Conservation (phyloP, 1,140 invertebrate species). For the Liolophura sinensis region DNA sequence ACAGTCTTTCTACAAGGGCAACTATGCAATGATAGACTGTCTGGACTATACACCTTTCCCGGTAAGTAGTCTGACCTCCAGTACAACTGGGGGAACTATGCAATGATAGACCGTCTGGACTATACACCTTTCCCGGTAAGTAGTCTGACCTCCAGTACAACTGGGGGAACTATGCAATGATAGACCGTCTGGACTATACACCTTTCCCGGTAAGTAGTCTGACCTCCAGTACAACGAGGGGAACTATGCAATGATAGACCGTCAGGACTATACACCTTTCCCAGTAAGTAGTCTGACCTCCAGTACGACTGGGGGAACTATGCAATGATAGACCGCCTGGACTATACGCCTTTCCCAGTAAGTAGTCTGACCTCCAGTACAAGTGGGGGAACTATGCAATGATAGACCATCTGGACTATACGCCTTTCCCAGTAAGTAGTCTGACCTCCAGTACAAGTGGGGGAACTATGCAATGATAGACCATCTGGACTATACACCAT, state of each 20-base stretch:
- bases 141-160: constrained; percentile 62
- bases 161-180: constrained; percentile 69
- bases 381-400: constrained; percentile 72
- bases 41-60: constrained; percentile 23
- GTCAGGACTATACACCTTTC: constrained; percentile 19
- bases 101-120: constrained; percentile 63
- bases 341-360: constrained; percentile 23
- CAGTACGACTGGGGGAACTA: constrained; percentile 71
- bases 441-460: too few relatives aligned
- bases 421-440: constrained; percentile 26
- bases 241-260: constrained; percentile 70
- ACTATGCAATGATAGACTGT: constrained; percentile 70
- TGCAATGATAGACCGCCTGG: constrained; percentile 65
- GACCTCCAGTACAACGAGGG: constrained; percentile 68
- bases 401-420: constrained; percentile 57
- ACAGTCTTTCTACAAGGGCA: constrained; percentile 70
- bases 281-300: constrained; percentile 12
- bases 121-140: constrained; percentile 22
- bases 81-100: constrained; percentile 71
- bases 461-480: constrained; percentile 72
- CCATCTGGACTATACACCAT: constrained; percentile 22
- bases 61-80: constrained; percentile 6
- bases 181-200: constrained; percentile 57
- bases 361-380: too few relatives aligned
- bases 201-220: constrained; percentile 18